Percentiles rank a stretch among this genome's conserved stretches.
phyloP scores from a whole-genome alignment of 2,888 invertebrate species.

The Actias luna region DNA sequence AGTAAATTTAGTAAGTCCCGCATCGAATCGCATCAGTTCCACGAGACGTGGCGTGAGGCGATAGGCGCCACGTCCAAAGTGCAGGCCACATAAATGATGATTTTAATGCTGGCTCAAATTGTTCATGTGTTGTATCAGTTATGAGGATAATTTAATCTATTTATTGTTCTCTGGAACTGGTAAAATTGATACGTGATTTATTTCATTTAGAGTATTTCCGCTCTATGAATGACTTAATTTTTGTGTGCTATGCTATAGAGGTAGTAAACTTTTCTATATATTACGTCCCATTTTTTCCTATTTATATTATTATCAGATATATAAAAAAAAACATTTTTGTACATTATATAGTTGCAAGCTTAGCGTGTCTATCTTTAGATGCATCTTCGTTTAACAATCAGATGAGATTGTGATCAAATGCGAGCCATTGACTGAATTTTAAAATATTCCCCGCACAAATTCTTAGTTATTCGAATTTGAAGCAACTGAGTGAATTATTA shows the following conservation, averaged over 20 bases:
- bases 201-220: neutral
- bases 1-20: conserved; percentile 46
- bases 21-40: conserved; percentile 61
- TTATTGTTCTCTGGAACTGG: conserved; percentile 6
- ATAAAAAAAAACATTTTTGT: neutral
- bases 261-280: neutral
- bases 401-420: neutral
- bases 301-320: neutral
- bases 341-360: neutral
- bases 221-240: neutral
- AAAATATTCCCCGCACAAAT: neutral
- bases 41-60: conserved; percentile 33
- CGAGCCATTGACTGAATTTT: neutral
- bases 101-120: conserved; percentile 31
- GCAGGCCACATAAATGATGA: conserved; percentile 24
- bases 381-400: neutral
- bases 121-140: conserved; percentile 52
- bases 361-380: neutral
- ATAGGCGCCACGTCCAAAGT: conserved; percentile 37
- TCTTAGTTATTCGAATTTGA: neutral
- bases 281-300: neutral
- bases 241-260: neutral
- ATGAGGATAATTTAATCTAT: conserved; percentile 18
- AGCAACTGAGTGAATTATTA: neutral
- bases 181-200: neutral